Base-by-base conservation (phyloP, 2,888 invertebrate genomes). In the Melinaea menophilus region DNA sequence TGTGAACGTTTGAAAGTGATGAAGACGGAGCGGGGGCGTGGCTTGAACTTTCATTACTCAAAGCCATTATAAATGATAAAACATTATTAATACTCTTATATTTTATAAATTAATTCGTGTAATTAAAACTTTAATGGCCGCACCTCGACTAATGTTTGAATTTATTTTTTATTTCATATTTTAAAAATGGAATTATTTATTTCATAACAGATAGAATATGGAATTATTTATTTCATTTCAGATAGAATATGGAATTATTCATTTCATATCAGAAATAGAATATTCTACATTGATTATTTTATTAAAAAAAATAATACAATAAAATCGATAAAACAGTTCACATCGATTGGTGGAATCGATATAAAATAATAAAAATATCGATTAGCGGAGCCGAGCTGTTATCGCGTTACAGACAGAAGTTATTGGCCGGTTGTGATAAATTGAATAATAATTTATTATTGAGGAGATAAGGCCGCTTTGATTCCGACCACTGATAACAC, bases 1-100 rank as follows among this genome's bases (percentile, higher is more conserved):
- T 67, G 65, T 69, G 65, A 61, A 68, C 73, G 84, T 81, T 75
- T 78, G 73, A 75, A 75, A 74, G 70, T 85, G 90, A 89, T 89
- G 88, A 89, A 89, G 90, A 90, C 84, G 75, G 85, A 89, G 85
- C 85, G 82, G 82, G 88, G 89, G 90, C 90, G 90, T 87, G 88
- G 82, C 84, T 70, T 83, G 77, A 84, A 89, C 84, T 89, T 89
- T 88, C 90, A 90, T 90, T 90, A 90, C 90, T 90, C 90, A 89
- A 77, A 78, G 79, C 79, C 78, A 82, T 90, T 88, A 90, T 89
- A 90, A 90, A 90, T 90, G 89, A 90, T 90, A 90, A 90, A 87
- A 89, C 89, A 90, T 90, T 90, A 90, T 90, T 90, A 90, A 90
- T 90, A 85, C 80, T 85, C 80, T 82, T 77, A 78, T 75, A 76